These are phyloP conservation scores for Aepyceros melampus DNA, from an alignment of 2,113 vertebrate genomes.

Conservation along the genomic window DNA sequence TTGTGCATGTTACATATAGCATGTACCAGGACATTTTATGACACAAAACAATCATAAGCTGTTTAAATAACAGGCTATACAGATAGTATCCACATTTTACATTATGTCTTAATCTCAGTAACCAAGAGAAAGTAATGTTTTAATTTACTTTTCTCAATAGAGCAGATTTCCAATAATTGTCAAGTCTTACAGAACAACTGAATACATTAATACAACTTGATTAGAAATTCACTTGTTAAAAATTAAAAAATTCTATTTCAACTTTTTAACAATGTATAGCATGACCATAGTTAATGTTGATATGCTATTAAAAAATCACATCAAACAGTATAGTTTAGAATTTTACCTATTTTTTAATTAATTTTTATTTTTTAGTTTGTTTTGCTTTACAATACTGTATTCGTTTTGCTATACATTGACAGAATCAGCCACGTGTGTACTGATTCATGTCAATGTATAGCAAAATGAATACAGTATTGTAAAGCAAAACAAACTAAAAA, in stretches of 20 bases:
- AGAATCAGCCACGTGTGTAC: no score
- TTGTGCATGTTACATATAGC: not conserved
- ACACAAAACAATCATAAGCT: not conserved
- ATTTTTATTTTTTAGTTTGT: no score
- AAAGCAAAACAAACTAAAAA: no score
- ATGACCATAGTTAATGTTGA: not conserved
- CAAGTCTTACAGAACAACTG: not conserved
- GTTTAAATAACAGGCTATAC: not conserved
- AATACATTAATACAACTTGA: not conserved
- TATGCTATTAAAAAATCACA: not conserved
- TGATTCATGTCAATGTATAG: no score
- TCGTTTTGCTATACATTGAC: no score
- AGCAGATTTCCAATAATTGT: not conserved
- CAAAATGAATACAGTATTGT: no score
- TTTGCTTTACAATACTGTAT: no score
- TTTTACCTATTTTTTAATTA: not conserved
- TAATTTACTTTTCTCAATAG: not conserved
- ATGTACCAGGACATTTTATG: not conserved
- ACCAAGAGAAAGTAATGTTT: not conserved
- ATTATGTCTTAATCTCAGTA: not conserved
- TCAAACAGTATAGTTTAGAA: not conserved
- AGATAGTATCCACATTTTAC: not conserved
- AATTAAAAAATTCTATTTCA: not conserved
- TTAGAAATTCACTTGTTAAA: not conserved
- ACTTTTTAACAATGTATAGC: not conserved